phyloP scores from a whole-genome alignment of 2,113 vertebrate genomes.

The Speoplatyrhinus poulsoni region DNA sequence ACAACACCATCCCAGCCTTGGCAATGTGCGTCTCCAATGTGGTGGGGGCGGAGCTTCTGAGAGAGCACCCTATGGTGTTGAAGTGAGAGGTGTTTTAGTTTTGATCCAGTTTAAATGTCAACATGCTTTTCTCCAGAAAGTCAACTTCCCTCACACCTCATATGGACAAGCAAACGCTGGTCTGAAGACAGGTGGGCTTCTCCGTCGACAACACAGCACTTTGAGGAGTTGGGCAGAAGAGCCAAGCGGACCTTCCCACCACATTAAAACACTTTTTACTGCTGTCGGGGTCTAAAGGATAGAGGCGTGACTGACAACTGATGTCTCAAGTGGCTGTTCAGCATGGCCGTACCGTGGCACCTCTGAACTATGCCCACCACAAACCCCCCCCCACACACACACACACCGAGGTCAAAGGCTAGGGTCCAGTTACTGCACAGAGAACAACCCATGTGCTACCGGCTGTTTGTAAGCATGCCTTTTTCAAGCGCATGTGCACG shows the following conservation, averaged over 20 bases:
- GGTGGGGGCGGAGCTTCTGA: too few species aligned
- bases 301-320: slow-evolving; percentile 19
- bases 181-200: background rate
- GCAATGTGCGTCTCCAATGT: too few species aligned
- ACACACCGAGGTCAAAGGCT: slow-evolving; percentile 27
- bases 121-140: too few species aligned
- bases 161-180: background rate
- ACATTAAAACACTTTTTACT: slow-evolving; percentile 2
- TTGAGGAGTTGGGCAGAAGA: background rate
- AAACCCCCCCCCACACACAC: background rate
- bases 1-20: too few species aligned
- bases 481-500: background rate
- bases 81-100: too few species aligned
- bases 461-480: background rate
- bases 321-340: slow-evolving; percentile 21
- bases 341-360: slow-evolving; percentile 14
- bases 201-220: background rate
- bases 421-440: slow-evolving; percentile 22
- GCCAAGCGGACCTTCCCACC: background rate
- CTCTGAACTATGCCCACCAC: slow-evolving; percentile 7
- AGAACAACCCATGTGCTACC: background rate
- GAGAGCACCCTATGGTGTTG: too few species aligned
- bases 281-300: slow-evolving; percentile 1
- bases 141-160: background rate
- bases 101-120: too few species aligned